These are phyloP conservation scores for Epiblema foenella DNA, from an alignment of 2,888 invertebrate genomes.

Conservation along the genomic window DNA sequence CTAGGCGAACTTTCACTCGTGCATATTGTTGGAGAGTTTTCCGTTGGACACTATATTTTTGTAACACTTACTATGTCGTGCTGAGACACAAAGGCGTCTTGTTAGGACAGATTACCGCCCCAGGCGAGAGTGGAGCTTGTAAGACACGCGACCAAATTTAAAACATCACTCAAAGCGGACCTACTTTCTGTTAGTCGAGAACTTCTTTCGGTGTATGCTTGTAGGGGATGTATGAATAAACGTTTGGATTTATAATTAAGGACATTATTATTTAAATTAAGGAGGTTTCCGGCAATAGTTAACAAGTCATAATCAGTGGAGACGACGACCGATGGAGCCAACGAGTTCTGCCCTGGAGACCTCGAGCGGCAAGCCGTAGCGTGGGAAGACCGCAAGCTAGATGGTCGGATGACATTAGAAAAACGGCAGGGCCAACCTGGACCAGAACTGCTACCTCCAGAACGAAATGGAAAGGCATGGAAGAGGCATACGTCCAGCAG, in stretches of 20 bases:
- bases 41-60: constrained; percentile 19
- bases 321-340: too few relatives aligned
- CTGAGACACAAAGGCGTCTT: constrained; percentile 25
- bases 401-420: too few relatives aligned
- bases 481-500: too few relatives aligned
- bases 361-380: too few relatives aligned
- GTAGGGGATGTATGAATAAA: not conserved
- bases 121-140: constrained; percentile 7
- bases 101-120: constrained; percentile 33
- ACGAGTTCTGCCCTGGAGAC: too few relatives aligned
- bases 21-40: not conserved
- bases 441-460: too few relatives aligned
- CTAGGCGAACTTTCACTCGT: not conserved
- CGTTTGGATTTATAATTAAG: not conserved
- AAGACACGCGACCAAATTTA: constrained; percentile 25
- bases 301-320: too few relatives aligned
- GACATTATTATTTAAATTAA: too few relatives aligned
- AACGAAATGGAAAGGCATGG: too few relatives aligned
- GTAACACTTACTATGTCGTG: constrained; percentile 18
- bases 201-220: constrained; percentile 7
- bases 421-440: too few relatives aligned
- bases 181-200: constrained; percentile 14
- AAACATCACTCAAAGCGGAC: constrained; percentile 25
- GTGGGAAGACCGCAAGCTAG: too few relatives aligned
- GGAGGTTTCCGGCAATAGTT: too few relatives aligned